Evolutionary conservation across 1,140 invertebrate genomes (phyloP).

Genomic region (Tetramorium simillimum): DNA sequence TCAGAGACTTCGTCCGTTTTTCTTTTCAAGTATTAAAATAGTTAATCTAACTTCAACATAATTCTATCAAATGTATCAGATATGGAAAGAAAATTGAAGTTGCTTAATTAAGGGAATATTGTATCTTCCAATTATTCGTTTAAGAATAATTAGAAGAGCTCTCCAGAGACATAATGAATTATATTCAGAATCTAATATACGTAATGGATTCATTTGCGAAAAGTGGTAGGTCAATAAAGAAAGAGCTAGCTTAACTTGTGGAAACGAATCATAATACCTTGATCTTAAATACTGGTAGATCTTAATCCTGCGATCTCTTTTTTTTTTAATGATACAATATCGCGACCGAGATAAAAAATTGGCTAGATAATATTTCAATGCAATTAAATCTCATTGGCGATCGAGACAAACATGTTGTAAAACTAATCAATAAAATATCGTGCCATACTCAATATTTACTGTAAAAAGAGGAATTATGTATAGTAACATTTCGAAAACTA

Average conservation of each 20-base stretch:
- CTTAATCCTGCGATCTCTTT: neutral
- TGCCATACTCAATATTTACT: neutral
- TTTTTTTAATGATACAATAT: neutral
- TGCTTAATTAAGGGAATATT: neutral
- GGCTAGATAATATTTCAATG: neutral
- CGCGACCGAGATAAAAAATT: neutral
- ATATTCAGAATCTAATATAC: neutral
- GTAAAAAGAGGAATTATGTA: neutral
- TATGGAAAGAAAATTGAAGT: neutral
- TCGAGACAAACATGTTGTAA: neutral
- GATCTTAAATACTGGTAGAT: neutral
- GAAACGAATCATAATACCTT: neutral
- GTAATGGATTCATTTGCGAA: neutral
- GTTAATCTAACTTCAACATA: neutral
- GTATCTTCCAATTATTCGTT: neutral
- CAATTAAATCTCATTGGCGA: neutral
- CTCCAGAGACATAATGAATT: neutral
- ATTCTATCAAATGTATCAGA: neutral
- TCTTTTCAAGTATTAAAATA: neutral
- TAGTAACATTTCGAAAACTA: neutral
- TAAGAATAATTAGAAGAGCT: neutral
- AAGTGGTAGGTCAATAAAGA: neutral
- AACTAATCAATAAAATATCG: neutral
- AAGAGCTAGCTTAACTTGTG: neutral
- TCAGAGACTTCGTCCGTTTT: neutral